Conservation (phyloP, 2,797 vertebrate genomes). For the Sylvilagus floridanus region DNA sequence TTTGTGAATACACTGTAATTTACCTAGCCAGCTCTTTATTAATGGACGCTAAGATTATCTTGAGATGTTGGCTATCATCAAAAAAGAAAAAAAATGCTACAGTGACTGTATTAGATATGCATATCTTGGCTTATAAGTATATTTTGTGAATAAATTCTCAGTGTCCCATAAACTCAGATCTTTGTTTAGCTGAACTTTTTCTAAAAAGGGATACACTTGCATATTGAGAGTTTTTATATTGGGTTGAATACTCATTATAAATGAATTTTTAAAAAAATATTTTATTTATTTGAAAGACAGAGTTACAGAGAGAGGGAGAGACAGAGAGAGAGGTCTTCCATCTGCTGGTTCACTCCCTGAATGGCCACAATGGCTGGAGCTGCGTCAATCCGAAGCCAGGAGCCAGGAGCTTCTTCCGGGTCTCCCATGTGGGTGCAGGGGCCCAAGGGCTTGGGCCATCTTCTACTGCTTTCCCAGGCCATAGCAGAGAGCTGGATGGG, state of each 20-base stretch:
- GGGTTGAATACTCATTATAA: neutral
- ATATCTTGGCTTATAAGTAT: neutral
- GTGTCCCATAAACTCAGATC: neutral
- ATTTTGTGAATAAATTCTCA: neutral
- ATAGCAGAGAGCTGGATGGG: no score
- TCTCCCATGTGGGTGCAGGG: no score
- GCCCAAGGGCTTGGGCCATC: no score
- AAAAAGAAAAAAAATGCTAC: slow-evolving; percentile 17
- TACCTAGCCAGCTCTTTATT: slow-evolving; percentile 23
- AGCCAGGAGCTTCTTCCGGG: no score
- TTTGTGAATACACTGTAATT: slow-evolving; percentile 2
- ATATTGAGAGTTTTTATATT: neutral
- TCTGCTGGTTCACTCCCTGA: no score
- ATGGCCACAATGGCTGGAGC: no score
- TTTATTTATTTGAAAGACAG: no score
- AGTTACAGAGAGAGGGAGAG: no score
- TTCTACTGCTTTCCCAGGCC: no score
- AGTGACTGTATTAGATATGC: neutral
- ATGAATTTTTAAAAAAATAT: neutral
- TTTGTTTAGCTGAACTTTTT: neutral
- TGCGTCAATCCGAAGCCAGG: no score
- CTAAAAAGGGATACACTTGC: neutral
- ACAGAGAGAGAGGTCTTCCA: no score
- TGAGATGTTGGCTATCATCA: neutral
- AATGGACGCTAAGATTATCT: neutral